Evolutionary conservation across 1,140 invertebrate genomes (phyloP), one percentile per base, ranked within the genome.

Genomic region (Nautilus pompilius): DNA sequence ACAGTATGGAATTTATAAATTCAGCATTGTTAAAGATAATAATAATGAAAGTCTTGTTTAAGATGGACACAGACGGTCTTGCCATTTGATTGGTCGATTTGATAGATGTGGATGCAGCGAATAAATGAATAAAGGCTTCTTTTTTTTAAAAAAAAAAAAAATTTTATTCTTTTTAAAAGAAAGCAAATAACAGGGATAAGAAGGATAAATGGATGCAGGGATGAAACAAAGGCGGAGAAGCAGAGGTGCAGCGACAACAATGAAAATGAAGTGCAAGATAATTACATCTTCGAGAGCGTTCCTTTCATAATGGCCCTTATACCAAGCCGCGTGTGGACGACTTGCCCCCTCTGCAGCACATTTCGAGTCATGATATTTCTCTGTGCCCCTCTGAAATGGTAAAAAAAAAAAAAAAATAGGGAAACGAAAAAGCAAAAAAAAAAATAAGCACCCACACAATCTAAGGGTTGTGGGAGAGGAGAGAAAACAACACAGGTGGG

Each of bases 341-440:
- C 15, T 58, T 29, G 15, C 34, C 53, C 8, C 60, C 54, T 58
- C 59, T n/a, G 63, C 62, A 34, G 67, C 60, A 33, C 66, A 64
- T 22, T 54, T 61, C 32, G 54, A 41, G 20, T 61, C 61, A 60
- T 69, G 64, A 60, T 75, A 74, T 60, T 77, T 77, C 58, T 77
- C 75, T 30, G 73, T 77, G 20, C 75, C 75, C 65, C 73, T 75
- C 75, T 77, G 68, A 67, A 77, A 75, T 54, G 36, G 32, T 29
- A 32, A 20, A 58, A 59, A 63, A 58, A 68, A 36, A 33, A n/a
- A 28, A 10, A 17, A 24, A 17, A 5, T 54, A 41, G 20, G 41
- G 15, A 15, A n/a, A 5, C 15, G 15, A 17, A n/a, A 24, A 13
- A 29, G 58, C 20, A n/a, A n/a, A n/a, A n/a, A n/a, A n/a, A n/a